Conservation (phyloP, 2,113 vertebrate genomes). For the Centropus bengalensis region DNA sequence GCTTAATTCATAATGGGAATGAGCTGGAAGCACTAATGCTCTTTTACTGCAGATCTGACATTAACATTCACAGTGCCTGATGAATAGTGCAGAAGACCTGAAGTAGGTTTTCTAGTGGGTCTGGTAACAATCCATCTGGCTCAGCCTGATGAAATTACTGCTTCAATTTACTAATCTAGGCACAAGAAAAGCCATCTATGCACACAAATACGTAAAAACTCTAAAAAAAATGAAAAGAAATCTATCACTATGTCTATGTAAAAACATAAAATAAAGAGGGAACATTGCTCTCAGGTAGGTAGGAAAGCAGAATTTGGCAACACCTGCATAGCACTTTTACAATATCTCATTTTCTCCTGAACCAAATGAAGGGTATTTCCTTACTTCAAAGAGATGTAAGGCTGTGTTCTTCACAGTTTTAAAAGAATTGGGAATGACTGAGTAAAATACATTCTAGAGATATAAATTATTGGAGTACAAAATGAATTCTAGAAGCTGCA, state of each 20-base stretch:
- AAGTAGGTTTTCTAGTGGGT: constrained; percentile 6
- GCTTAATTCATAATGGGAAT: constrained; percentile 40
- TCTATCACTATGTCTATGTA: neutral
- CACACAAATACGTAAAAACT: neutral
- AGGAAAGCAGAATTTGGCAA: neutral
- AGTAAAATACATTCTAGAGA: neutral
- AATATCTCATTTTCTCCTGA: neutral
- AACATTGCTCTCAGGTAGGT: neutral
- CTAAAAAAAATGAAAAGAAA: neutral
- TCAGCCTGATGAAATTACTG: constrained; percentile 4
- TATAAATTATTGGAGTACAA: neutral
- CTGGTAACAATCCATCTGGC: constrained; percentile 13
- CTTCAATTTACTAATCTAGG: neutral
- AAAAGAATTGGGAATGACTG: neutral
- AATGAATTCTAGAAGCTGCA: neutral
- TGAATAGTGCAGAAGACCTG: neutral
- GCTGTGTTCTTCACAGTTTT: neutral
- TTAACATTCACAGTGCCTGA: constrained; percentile 21
- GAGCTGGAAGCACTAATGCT: constrained; percentile 46
- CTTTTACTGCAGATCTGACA: constrained; percentile 37
- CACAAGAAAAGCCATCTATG: neutral
- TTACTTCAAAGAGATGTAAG: neutral
- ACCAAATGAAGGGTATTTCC: neutral
- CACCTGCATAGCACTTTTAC: neutral
- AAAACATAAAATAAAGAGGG: neutral